Evolutionary conservation across 2,888 invertebrate genomes (phyloP).

Genomic region (Parnassius glacialis): DNA sequence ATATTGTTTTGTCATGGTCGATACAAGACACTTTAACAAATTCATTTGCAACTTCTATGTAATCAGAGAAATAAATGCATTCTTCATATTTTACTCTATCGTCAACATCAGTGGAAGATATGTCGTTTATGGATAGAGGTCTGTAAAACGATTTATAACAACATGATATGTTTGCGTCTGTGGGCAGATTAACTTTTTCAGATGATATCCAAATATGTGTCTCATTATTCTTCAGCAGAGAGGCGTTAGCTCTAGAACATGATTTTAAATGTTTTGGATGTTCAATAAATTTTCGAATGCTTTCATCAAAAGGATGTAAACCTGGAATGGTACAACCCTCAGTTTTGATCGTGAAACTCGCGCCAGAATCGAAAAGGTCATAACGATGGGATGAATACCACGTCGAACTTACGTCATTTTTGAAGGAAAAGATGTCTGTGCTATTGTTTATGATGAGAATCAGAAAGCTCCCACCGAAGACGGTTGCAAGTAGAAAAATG

Average conservation of each 20-base stretch:
- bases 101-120: constrained; percentile 67
- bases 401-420: constrained; percentile 42
- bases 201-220: constrained; percentile 80
- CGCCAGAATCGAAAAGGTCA: constrained; percentile 40
- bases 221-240: constrained; percentile 80
- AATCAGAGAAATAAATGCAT: constrained; percentile 73
- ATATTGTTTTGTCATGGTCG: constrained; percentile 67
- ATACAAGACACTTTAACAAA: constrained; percentile 85
- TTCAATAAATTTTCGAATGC: constrained; percentile 76
- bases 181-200: constrained; percentile 73
- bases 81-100: constrained; percentile 69
- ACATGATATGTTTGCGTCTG: constrained; percentile 73
- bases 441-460: constrained; percentile 57
- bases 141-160: constrained; percentile 83
- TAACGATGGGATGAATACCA: constrained; percentile 40
- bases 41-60: constrained; percentile 78
- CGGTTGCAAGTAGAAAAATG: constrained; percentile 54
- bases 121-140: constrained; percentile 64
- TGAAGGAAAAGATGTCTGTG: constrained; percentile 50
- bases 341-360: constrained; percentile 80
- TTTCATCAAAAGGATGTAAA: constrained; percentile 81
- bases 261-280: constrained; percentile 72
- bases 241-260: constrained; percentile 71
- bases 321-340: constrained; percentile 85
- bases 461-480: constrained; percentile 60